phyloP scores from a whole-genome alignment of 2,888 invertebrate genomes.

The Dryadula phaetusa region DNA sequence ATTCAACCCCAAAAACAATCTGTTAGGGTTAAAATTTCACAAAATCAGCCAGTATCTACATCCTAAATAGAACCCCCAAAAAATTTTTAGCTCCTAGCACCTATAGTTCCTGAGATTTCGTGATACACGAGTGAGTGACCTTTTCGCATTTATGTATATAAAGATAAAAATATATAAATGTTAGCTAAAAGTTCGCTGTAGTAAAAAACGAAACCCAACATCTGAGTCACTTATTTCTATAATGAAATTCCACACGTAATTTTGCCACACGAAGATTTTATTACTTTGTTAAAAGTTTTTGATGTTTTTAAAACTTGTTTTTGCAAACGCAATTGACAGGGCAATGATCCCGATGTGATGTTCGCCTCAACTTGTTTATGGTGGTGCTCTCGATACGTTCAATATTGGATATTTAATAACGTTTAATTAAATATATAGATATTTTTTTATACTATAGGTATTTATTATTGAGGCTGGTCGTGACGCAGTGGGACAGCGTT shows the following conservation, averaged over 20 bases:
- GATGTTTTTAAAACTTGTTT: slow-evolving; percentile 10
- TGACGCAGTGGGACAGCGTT: no score
- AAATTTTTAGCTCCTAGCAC: no score
- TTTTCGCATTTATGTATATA: no score
- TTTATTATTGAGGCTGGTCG: no score
- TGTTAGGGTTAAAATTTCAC: no score
- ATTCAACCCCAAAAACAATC: no score
- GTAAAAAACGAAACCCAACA: slow-evolving; percentile 6
- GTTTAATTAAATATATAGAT: not conserved
- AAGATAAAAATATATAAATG: no score
- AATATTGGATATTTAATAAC: not conserved
- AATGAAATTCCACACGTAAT: slow-evolving; percentile 12
- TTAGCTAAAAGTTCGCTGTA: not conserved
- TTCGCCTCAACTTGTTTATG: not conserved
- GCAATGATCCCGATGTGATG: slow-evolving; percentile 1
- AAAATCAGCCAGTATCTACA: no score
- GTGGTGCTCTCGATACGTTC: not conserved
- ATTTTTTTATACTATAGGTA: not conserved
- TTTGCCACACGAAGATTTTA: slow-evolving; percentile 11
- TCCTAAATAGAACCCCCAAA: no score
- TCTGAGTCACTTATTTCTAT: slow-evolving; percentile 6
- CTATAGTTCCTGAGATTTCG: no score
- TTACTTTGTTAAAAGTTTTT: slow-evolving; percentile 6
- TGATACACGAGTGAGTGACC: no score
- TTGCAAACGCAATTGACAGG: not conserved